These are phyloP conservation scores for Operophtera brumata DNA, from an alignment of 2,888 invertebrate species.

Conservation along the genomic window DNA sequence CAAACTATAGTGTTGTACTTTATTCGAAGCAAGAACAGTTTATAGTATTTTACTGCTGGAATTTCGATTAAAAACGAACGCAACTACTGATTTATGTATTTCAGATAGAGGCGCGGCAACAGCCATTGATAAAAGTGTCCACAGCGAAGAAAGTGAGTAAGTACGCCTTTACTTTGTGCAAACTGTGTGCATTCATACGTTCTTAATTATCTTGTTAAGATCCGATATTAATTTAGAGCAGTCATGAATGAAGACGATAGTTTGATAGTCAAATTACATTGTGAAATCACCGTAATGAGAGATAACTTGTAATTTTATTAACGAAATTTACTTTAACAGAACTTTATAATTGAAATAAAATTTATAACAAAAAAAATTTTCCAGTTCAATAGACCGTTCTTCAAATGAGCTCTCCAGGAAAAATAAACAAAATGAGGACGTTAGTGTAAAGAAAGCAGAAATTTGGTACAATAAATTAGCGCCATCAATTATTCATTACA, in stretches of 20 bases:
- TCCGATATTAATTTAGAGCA: constrained; percentile 33
- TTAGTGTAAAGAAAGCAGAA: constrained; percentile 27
- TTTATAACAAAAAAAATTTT: neutral
- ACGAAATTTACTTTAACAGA: neutral
- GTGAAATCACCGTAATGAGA: constrained; percentile 43
- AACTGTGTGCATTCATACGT: constrained; percentile 23
- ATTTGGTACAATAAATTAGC: constrained; percentile 30
- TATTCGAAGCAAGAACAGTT: constrained; percentile 2
- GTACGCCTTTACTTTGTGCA: constrained; percentile 34
- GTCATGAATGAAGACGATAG: constrained; percentile 62
- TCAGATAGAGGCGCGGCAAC: constrained; percentile 55
- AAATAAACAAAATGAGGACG: constrained; percentile 21
- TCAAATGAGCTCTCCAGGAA: neutral
- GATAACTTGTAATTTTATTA: constrained; percentile 43
- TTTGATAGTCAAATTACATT: constrained; percentile 48
- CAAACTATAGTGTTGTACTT: constrained; percentile 8
- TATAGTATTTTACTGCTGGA: constrained; percentile 1
- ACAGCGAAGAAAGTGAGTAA: constrained; percentile 63
- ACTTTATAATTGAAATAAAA: neutral
- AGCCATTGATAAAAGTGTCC: constrained; percentile 53
- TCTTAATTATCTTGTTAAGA: constrained; percentile 31
- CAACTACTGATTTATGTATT: constrained; percentile 38
- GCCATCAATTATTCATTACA: constrained; percentile 38
- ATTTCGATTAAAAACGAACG: constrained; percentile 32
- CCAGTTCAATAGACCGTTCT: neutral